Evolutionary conservation across 2,113 vertebrate species (phyloP), one percentile per base, ranked within the genome.

Genomic region (Athene cunicularia): DNA sequence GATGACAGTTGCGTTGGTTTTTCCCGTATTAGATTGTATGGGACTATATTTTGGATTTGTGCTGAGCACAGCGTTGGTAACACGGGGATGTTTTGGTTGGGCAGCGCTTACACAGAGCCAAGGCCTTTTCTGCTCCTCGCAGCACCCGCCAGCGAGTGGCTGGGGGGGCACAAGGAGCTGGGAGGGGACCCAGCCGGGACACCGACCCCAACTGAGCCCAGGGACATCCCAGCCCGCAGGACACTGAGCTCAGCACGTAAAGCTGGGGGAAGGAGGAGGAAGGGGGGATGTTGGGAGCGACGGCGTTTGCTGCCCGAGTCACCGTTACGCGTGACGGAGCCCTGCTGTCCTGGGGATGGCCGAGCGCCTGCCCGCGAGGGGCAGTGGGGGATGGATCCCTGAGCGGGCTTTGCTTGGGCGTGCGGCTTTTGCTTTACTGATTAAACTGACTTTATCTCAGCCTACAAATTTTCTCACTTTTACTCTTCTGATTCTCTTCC

Each of bases 351-450:
- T 49, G 67, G 45, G 23, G 33, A 10, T 50, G 45, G 45, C 66
- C 14, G 67, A 35, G 12, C 67, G 14, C 12, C 33, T n/a, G 66
- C 66, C 66, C 26, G 43, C 22, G 10, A 21, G 28, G 47, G n/a
- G 47, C 28, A 28, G 17, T 2, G 12, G 47, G 5, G 26, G 39
- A 22, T 28, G 32, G 2, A 70, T 70, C n/a, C 67, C 67, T 35
- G 20, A 24, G 1, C 19, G 27, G 5, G 45, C 32, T 47, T 26
- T 68, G 33, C 24, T 27, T 70, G 12, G 0, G 1, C 5, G 27
- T 4, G 5, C 0, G 4, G 49, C 49, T 72, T 30, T 53, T 72
- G n/a, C 49, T 39, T 72, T 53, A 30, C 68, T 5, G 22, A 19
- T 30, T 72, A 39, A 30, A 39, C 49, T 12, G 23, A 8, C 70